Evolutionary conservation across 2,113 vertebrate genomes (phyloP), one percentile per base, ranked within the genome.

Genomic region (Ceyx margarethae): DNA sequence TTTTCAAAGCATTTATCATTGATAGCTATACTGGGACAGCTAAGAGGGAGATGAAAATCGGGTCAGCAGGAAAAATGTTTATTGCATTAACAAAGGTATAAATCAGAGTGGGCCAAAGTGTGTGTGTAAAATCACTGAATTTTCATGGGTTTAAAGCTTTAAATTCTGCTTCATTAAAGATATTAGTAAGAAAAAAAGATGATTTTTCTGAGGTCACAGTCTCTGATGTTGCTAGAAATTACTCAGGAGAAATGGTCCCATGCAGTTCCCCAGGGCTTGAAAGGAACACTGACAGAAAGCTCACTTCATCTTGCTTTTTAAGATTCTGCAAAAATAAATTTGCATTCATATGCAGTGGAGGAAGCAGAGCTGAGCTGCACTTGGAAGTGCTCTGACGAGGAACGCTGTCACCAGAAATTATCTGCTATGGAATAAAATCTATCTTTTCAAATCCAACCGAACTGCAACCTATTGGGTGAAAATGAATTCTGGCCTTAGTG

Each of bases 61-160:
- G 61, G 57, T 81, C 81, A 94, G 53, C 16, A 28, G 68, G 76
- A 89, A 43, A 94, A 93, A 87, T 42, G 60, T 62, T 92, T 85
- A 81, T 89, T 80, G 65, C 73, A 65, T 92, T 92, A 85, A 61
- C 65, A 72, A 85, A 92, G 65, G 89, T 93, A 87, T 91, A 91
- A 96, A 91, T 91, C 91, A 93, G 35, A 64, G 12, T 31, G 20
- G 65, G 28, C 48, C 79, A 71, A 85, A 89, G 65, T 0, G 10
- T 89, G 65, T 0, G 10, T 89, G 67, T 89, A 87, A 94, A 95
- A 85, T 74, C 60, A 67, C 19, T 6, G 43, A 80, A 82, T 91
- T 85, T 45, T 91, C 17, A 16, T 23, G 35, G 16, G 10, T 3
- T 61, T 89, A 76, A 81, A 82, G 75, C 54, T 91, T 95, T 93